These are phyloP conservation scores for Ethmia dodecea DNA, from an alignment of 2,888 invertebrate genomes.

Conservation along the genomic window DNA sequence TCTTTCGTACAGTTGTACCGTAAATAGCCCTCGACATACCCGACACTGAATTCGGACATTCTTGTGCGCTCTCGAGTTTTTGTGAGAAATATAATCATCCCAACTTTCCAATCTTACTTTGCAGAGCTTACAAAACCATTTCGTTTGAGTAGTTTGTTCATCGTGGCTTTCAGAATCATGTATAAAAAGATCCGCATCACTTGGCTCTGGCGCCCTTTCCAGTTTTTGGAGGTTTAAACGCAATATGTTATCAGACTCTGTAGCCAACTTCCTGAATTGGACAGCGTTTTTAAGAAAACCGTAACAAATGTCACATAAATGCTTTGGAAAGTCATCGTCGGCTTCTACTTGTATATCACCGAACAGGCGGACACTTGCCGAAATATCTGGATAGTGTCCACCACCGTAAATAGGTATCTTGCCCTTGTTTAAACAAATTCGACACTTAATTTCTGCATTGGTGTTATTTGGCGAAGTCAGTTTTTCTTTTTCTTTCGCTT, in stretches of 20 bases:
- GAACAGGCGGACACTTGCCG: conserved; percentile 39
- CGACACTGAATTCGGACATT: conserved; percentile 32
- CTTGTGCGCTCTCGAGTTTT: conserved; percentile 27
- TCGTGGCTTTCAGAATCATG: neutral
- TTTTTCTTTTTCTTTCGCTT: neutral
- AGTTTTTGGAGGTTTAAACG: conserved; percentile 18
- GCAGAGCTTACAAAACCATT: conserved; percentile 20
- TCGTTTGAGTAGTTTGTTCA: neutral
- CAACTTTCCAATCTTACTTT: conserved; percentile 20
- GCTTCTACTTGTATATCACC: conserved; percentile 33
- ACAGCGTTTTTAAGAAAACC: conserved; percentile 37
- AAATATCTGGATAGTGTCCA: conserved; percentile 25
- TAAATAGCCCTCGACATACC: conserved; percentile 27
- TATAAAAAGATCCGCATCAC: neutral
- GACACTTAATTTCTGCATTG: too few relatives aligned
- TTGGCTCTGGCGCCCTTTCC: neutral
- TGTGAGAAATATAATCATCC: conserved; percentile 27
- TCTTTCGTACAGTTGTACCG: conserved; percentile 32
- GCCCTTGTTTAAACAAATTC: conserved; percentile 50
- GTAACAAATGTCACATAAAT: conserved; percentile 38
- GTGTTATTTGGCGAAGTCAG: too few relatives aligned
- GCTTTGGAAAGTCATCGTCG: conserved; percentile 38
- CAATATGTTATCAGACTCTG: conserved; percentile 32
- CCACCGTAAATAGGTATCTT: conserved; percentile 33
- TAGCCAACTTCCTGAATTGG: conserved; percentile 39